phyloP scores from a whole-genome alignment of 1,140 invertebrate genomes.

The Babylonia areolata region DNA sequence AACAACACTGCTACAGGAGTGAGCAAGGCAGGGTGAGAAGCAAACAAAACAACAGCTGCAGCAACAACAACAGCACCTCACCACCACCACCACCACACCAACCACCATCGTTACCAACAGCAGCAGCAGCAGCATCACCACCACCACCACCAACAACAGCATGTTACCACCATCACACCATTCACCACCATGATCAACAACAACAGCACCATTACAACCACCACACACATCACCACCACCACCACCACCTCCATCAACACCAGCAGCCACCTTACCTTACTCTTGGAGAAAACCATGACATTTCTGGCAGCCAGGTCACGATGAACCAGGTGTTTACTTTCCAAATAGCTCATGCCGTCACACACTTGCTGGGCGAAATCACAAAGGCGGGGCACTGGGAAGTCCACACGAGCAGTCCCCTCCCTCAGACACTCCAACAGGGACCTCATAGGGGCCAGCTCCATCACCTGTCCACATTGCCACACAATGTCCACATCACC shows the following conservation, averaged over 20 bases:
- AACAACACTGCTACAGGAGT: no score
- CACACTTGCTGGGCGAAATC: constrained; percentile 96
- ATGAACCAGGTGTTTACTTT: constrained; percentile 95
- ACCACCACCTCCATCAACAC: neutral
- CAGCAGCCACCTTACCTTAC: constrained; percentile 81
- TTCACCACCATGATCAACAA: neutral
- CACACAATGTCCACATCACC: constrained; percentile 63
- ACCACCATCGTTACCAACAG: no score
- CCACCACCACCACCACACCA: no score
- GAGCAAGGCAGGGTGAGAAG: no score
- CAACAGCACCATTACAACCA: neutral
- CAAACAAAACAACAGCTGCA: no score
- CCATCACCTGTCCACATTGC: constrained; percentile 84
- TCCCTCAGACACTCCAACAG: constrained; percentile 97
- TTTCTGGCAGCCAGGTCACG: constrained; percentile 96
- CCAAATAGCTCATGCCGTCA: constrained; percentile 97
- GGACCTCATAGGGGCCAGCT: constrained; percentile 95
- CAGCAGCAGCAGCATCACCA: no score
- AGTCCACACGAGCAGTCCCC: constrained; percentile 88
- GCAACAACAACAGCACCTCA: no score
- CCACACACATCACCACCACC: neutral
- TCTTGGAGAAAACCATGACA: constrained; percentile 96
- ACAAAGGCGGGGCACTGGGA: constrained; percentile 83
- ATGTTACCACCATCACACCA: neutral
- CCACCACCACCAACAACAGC: no score